Percentiles rank a stretch among this genome's conserved stretches.
phyloP scores from a whole-genome alignment of 2,797 vertebrate species.

The Cyclura pinguis region DNA sequence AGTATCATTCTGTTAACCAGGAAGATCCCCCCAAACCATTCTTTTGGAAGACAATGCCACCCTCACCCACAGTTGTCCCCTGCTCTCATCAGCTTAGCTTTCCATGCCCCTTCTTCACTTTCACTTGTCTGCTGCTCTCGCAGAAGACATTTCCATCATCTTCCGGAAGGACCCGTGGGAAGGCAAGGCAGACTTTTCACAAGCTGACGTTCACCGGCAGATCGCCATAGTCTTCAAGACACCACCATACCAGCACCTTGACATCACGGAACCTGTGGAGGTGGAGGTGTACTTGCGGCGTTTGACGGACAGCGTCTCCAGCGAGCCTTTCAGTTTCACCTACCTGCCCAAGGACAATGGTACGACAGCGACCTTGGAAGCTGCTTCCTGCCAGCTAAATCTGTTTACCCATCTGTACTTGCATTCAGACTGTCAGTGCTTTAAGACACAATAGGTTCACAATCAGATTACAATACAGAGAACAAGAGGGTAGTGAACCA shows the following conservation, averaged over 20 bases:
- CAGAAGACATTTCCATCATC: slow-evolving; percentile 93
- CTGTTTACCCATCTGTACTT: no score
- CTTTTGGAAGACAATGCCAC: no score
- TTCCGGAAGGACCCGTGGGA: slow-evolving; percentile 89
- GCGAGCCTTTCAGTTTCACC: slow-evolving; percentile 86
- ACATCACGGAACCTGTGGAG: slow-evolving; percentile 84
- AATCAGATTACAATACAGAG: no score
- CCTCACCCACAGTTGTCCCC: neutral
- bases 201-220: slow-evolving; percentile 94
- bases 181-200: slow-evolving; percentile 91
- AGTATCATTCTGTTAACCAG: no score
- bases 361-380: slow-evolving; percentile 53
- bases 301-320: slow-evolving; percentile 91
- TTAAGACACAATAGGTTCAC: neutral
- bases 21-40: no score
- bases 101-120: neutral
- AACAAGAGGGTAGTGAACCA: no score
- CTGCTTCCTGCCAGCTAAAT: no score
- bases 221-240: slow-evolving; percentile 94
- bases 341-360: slow-evolving; percentile 88
- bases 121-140: neutral
- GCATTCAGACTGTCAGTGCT: neutral
- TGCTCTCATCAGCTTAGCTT: no score
- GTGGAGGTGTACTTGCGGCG: slow-evolving; percentile 87
- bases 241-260: slow-evolving; percentile 89